A percentile compares a stretch with the other conserved stretches of the same genome.
Evolutionary conservation across 2,797 vertebrate species (phyloP).

Genomic region (Chromobotia macracanthus): DNA sequence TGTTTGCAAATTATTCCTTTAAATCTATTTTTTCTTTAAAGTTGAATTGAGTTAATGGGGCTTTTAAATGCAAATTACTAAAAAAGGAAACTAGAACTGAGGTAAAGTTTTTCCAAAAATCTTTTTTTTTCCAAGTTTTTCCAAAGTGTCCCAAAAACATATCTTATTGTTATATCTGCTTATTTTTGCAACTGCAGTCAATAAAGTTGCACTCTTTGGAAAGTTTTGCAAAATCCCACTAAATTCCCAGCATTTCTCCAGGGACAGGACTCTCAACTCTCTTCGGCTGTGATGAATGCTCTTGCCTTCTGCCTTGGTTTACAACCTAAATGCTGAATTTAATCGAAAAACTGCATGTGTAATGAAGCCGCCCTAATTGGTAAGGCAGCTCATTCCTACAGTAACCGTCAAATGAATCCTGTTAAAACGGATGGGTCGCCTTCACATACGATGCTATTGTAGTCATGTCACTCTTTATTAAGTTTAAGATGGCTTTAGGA

Average conservation of each 20-base stretch:
- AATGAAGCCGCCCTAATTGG: slow-evolving; percentile 28
- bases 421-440: slow-evolving; percentile 2
- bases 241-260: background rate
- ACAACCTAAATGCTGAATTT: slow-evolving; percentile 26
- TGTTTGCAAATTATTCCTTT: too few relatives aligned
- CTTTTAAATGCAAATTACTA: background rate
- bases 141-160: background rate
- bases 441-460: background rate
- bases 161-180: background rate
- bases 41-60: background rate
- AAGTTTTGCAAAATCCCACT: background rate
- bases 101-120: too few relatives aligned
- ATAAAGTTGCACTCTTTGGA: background rate
- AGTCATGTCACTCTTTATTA: slow-evolving; percentile 14
- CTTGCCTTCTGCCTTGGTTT: slow-evolving; percentile 5
- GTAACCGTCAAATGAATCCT: slow-evolving; percentile 10
- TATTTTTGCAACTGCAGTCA: slow-evolving; percentile 8
- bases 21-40: background rate
- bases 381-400: background rate
- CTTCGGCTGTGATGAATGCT: slow-evolving; percentile 9
- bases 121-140: too few relatives aligned
- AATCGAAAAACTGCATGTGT: slow-evolving; percentile 34
- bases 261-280: background rate
- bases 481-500: slow-evolving; percentile 33
- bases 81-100: background rate